Evolutionary conservation across 2,113 vertebrate species (phyloP).

Genomic region (Cichladusa arquata): DNA sequence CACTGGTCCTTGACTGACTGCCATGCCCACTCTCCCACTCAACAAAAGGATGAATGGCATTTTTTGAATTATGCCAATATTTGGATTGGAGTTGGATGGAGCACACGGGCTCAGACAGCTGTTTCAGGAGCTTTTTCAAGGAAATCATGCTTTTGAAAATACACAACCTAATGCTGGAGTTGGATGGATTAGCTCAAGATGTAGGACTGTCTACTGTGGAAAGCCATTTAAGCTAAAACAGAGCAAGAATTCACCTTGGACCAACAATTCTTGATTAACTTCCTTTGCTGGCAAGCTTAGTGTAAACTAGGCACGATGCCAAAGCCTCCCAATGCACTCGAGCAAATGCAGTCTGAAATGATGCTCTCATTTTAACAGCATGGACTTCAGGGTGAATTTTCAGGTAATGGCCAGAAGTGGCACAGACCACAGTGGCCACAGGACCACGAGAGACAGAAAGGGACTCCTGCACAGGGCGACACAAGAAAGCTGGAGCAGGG

Average conservation of each 20-base stretch:
- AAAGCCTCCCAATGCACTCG: background rate
- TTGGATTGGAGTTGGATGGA: background rate
- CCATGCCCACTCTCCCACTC: background rate
- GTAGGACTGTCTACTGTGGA: background rate
- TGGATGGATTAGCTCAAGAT: background rate
- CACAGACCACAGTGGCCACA: background rate
- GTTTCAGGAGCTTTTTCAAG: background rate
- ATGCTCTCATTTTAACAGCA: background rate
- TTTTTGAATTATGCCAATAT: background rate
- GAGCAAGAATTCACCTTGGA: slow-evolving; percentile 39
- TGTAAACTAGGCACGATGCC: background rate
- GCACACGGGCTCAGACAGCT: background rate
- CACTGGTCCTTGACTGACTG: background rate
- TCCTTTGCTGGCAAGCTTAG: slow-evolving; percentile 3
- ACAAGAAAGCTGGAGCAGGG: background rate
- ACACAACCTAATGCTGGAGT: background rate
- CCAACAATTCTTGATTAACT: slow-evolving; percentile 36
- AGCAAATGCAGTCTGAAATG: background rate
- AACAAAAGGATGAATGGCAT: background rate
- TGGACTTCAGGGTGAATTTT: background rate
- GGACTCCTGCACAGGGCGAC: background rate
- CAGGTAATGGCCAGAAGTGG: background rate
- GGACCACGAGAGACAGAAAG: fast-evolving
- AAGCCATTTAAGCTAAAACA: slow-evolving; percentile 1
- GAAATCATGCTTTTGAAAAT: background rate